Percentiles rank a stretch among this genome's conserved stretches.
Conservation (phyloP, 2,888 invertebrate species). For the Thymelicus sylvestris region DNA sequence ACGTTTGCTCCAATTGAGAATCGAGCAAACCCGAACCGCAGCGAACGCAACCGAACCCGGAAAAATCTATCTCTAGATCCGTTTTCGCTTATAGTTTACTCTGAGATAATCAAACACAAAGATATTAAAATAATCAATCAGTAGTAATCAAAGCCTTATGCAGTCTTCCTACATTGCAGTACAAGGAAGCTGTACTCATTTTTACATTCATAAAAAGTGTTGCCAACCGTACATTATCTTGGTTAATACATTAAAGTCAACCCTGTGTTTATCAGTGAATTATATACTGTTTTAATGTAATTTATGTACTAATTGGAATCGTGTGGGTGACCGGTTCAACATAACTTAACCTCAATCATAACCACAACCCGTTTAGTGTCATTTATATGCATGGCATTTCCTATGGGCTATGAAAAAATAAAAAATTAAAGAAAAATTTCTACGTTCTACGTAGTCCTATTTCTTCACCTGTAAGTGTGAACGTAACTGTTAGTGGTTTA, state of each 20-base stretch:
- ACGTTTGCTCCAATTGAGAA: no score
- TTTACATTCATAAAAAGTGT: slow-evolving; percentile 48
- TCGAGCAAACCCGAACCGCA: no score
- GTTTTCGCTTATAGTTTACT: slow-evolving; percentile 11
- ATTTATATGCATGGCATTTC: not conserved
- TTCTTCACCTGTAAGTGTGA: no score
- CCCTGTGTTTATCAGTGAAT: slow-evolving; percentile 12
- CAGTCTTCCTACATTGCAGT: slow-evolving; percentile 40
- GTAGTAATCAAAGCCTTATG: slow-evolving; percentile 34
- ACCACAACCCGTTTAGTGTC: not conserved
- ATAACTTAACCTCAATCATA: not conserved
- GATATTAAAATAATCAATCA: slow-evolving; percentile 27
- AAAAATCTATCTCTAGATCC: not conserved
- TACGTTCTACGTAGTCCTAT: no score
- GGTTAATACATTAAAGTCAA: slow-evolving; percentile 27
- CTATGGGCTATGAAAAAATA: no score
- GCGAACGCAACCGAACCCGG: no score
- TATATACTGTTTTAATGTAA: slow-evolving; percentile 10
- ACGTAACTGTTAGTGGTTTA: no score
- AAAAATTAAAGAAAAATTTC: no score
- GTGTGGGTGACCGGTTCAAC: not conserved
- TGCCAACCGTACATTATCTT: slow-evolving; percentile 45
- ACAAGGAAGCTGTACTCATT: slow-evolving; percentile 47
- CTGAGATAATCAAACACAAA: not conserved
- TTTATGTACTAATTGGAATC: slow-evolving; percentile 8